Conservation (phyloP, 2,888 invertebrate species). For the Galeopsomyia nigrocyanea region DNA sequence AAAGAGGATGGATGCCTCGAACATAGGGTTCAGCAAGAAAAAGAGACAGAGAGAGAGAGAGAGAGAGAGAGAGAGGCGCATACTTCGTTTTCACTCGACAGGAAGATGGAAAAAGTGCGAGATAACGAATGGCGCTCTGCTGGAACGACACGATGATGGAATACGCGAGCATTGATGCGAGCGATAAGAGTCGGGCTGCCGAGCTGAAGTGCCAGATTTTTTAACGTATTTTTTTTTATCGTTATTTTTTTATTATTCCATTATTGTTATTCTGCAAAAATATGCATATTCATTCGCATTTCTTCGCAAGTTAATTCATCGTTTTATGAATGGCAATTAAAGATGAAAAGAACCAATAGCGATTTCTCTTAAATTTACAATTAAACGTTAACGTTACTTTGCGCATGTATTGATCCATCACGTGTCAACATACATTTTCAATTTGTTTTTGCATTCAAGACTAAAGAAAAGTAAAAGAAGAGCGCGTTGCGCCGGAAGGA, state of each 20-base stretch:
- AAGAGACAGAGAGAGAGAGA: constrained; percentile 8
- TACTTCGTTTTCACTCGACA: constrained; percentile 19
- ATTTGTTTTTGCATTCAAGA: background rate
- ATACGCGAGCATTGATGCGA: constrained; percentile 44
- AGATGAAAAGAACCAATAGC: too few relatives aligned
- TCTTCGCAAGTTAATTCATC: too few relatives aligned
- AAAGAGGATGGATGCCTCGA: background rate
- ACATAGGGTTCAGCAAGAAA: background rate
- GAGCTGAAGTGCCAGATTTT: background rate
- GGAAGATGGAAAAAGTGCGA: constrained; percentile 44
- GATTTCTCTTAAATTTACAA: too few relatives aligned
- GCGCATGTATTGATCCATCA: too few relatives aligned
- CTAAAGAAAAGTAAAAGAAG: constrained; percentile 38
- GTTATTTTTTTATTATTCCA: too few relatives aligned
- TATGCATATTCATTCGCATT: too few relatives aligned
- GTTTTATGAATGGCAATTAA: too few relatives aligned
- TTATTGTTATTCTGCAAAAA: too few relatives aligned
- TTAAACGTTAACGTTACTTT: too few relatives aligned
- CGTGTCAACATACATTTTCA: too few relatives aligned
- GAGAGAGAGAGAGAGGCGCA: constrained; percentile 1
- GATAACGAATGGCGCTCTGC: constrained; percentile 44
- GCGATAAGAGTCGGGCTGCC: constrained; percentile 28
- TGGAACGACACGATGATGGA: constrained; percentile 42
- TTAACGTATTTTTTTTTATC: too few relatives aligned
- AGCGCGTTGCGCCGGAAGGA: constrained; percentile 30